Conservation (phyloP, 2,113 vertebrate species). For the Rhynchopsitta pachyrhyncha region DNA sequence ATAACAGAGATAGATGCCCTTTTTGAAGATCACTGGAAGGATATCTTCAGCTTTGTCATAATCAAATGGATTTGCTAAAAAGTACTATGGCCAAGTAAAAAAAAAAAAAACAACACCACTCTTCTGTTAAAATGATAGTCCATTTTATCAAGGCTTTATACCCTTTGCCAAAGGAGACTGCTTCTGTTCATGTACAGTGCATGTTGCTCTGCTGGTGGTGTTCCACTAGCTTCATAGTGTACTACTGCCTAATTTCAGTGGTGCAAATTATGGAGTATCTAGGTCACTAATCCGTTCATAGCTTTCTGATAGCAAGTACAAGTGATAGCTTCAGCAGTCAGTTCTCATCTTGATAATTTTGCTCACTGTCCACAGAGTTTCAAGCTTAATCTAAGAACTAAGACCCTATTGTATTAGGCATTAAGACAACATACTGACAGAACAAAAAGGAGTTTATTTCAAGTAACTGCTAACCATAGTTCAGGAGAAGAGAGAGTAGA, state of each 20-base stretch:
- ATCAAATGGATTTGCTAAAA: background rate
- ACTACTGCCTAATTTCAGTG: background rate
- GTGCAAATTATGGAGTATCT: background rate
- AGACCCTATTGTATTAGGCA: background rate
- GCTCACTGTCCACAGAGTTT: background rate
- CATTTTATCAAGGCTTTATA: background rate
- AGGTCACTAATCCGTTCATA: background rate
- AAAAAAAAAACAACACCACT: background rate
- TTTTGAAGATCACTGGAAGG: slow-evolving; percentile 7
- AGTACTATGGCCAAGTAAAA: background rate
- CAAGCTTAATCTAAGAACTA: background rate
- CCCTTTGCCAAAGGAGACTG: background rate
- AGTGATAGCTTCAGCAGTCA: background rate
- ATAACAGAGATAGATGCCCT: background rate
- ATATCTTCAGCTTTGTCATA: background rate
- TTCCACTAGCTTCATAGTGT: background rate
- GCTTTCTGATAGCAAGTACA: background rate
- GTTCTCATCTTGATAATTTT: background rate
- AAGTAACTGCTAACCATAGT: background rate
- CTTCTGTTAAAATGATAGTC: background rate
- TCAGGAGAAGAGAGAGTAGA: background rate
- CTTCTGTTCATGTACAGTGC: background rate
- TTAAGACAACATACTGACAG: background rate
- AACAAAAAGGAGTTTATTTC: background rate
- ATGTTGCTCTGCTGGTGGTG: background rate